Evolutionary conservation across 2,797 vertebrate genomes (phyloP), one percentile per base, ranked within the genome.

Genomic region (Rhinogobio ventralis): DNA sequence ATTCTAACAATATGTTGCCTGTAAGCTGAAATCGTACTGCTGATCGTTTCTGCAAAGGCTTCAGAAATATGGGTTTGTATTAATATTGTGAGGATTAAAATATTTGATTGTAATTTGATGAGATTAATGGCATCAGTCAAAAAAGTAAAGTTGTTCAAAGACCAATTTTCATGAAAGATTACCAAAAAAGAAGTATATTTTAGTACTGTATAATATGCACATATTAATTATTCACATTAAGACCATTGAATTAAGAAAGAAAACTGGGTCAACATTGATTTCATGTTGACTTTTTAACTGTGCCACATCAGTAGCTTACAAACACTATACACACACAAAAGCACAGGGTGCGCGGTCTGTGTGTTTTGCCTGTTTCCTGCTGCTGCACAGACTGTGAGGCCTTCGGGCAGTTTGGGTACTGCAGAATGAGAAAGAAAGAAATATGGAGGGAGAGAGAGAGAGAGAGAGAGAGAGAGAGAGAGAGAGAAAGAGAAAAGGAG

Each of bases 401-500:
- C 87, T 86, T 81, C 62, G 72, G 81, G 81, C 75, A 85, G 74
- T 86, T 84, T 69, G 81, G 75, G 84, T 68, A 72, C 62, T 82
- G 84, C 66, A 83, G 42, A 42, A 83, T 28, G 25, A 67, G 28
- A 60, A 69, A 57, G 51, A 69, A 28, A 55, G 64, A 69, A 55
- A 68, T 28, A 69, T 55, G 76, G 36, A 67, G 30, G n/a, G 23
- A 79, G 60, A 53, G 55, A 25, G 46, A 53, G 42, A 64, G 74
- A 39, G 60, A 33, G 15, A 62, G 17, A 7, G 14, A 25, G 17
- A 11, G 7, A 20, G 15, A 5, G 30, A 46, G 42, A 19, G 28
- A 51, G n/a, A 30, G n/a, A 77, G 53, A 73, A 28, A 30, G 45
- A 30, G 36, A 67, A 8, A 7, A 39, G 11, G 49, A 68, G 57